A percentile compares a stretch with the other conserved stretches of the same genome.
These are phyloP conservation scores for Apteryx mantelli DNA, from an alignment of 2,113 vertebrate species.

Conservation along the genomic window DNA sequence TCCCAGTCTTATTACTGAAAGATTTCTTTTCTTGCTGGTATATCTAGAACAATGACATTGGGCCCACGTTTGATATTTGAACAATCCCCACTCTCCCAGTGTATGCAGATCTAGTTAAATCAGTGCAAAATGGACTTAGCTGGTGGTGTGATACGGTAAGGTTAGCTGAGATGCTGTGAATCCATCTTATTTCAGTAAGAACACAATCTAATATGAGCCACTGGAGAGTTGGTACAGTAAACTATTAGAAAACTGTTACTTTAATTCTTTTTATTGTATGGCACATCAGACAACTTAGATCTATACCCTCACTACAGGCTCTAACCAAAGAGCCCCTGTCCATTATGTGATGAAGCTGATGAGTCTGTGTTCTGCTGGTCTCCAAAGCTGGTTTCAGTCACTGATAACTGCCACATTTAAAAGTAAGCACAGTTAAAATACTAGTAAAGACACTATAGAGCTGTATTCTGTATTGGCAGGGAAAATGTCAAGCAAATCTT, in stretches of 20 bases:
- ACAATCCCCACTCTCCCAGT: fast-evolving
- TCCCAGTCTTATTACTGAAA: neutral
- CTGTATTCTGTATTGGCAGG: neutral
- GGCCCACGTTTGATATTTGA: neutral
- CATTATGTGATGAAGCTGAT: neutral
- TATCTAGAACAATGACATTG: too few species aligned
- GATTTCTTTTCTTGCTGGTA: neutral
- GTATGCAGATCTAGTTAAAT: neutral
- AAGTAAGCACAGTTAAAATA: neutral
- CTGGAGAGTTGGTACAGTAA: fast-evolving
- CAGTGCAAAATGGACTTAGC: neutral
- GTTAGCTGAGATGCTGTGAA: neutral
- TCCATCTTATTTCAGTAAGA: neutral
- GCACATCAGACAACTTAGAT: neutral
- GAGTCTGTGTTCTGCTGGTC: neutral
- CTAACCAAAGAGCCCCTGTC: neutral
- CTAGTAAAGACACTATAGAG: neutral
- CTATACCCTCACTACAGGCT: too few species aligned
- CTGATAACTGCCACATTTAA: neutral
- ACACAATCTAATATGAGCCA: neutral
- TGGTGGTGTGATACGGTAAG: neutral
- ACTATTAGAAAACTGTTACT: neutral
- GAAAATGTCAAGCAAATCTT: neutral
- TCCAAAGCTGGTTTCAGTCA: neutral
- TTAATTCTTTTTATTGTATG: neutral